Evolutionary conservation across 1,140 invertebrate genomes (phyloP), one percentile per base, ranked within the genome.

Genomic region (Papilio machaon): DNA sequence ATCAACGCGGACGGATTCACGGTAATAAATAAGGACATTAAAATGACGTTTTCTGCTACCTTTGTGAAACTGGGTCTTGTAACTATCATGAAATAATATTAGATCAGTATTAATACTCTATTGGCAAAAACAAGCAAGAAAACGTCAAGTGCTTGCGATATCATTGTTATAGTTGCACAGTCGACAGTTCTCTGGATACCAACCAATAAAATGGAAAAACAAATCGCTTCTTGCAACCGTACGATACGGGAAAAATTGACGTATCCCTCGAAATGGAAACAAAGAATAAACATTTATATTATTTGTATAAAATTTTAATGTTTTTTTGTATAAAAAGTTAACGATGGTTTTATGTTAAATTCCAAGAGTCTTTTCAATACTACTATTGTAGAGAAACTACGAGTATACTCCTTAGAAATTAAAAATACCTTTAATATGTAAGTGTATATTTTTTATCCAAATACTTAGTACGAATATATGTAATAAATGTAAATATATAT

Each of bases 131-230:
- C 17, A 35, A 35, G 5, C 43, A 77, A 77, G 47, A 77, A 77
- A 58, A 77, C 46, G 43, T 75, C 23, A 54, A 77, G 23, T 30
- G 1, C 5, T 13, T 35, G 19, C 64, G 64, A 70, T 70, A 15
- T 35, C 30, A 67, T 67, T 67, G 64, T 70, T 70, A 35, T 13
- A 35, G 30, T 70, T 35, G 30, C 64, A 64, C 19, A 70, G 64
- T 70, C 64, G 11, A 38, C 64, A 70, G 23, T 70, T 35, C 23
- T 70, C 64, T 38, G 19, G 64, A 70, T 70, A 70, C 30, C 13
- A 35, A 70, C 64, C 13, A 38, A 70, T 70, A 70, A 70, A 70
- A 38, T 17, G 13, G 64, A 70, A 17, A 70, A 35, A 70, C 60
- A 70, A 35, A 70, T 7, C 64, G 4, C 30, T 70, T 67, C 23